Evolutionary conservation across 1,140 invertebrate species (phyloP), one percentile per base, ranked within the genome.

Genomic region (Epicauta chinensis): DNA sequence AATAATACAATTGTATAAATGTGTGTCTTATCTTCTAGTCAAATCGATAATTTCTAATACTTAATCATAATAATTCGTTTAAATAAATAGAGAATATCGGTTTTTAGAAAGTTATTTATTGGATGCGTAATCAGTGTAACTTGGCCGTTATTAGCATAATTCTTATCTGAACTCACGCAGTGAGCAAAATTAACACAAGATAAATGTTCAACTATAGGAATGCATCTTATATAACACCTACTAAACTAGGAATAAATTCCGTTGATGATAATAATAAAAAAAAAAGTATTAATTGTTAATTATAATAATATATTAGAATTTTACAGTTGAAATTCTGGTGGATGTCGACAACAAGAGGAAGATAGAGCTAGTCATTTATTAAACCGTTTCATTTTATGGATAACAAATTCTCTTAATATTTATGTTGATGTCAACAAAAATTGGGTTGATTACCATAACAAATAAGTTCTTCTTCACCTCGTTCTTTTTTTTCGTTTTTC

Each of bases 111-210:
- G 53, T 55, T 50, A 55, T 55, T 55, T 55, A 55, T 55, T 35
- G 37, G 53, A 55, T 50, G 38, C 53, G 53, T 55, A 55, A 55
- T 43, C 38, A 55, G 53, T 44, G 44, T 55, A 50, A 55, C 46
- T 55, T 48, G 45, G 16, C 23, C 36, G 38, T 46, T 55, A 55
- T 55, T 55, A 55, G 53, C 53, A 55, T 55, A 46, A 55, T 55
- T 55, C 53, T 55, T 55, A 55, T 55, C 46, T 37, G 53, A 38
- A 31, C 53, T 49, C 53, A 41, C 36, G 53, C 39, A 38, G 53
- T 14, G 53, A 55, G 46, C 40, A 42, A 55, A 55, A 55, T 55
- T 55, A 55, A 55, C 53, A 43, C 44, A 55, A 50, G 53, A 55
- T 55, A 39, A 55, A 55, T 55, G 53, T 38, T n/a, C 40, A n/a